Base-by-base conservation (phyloP, 2,797 vertebrate species). In the Neosilurus mollespiculum region DNA sequence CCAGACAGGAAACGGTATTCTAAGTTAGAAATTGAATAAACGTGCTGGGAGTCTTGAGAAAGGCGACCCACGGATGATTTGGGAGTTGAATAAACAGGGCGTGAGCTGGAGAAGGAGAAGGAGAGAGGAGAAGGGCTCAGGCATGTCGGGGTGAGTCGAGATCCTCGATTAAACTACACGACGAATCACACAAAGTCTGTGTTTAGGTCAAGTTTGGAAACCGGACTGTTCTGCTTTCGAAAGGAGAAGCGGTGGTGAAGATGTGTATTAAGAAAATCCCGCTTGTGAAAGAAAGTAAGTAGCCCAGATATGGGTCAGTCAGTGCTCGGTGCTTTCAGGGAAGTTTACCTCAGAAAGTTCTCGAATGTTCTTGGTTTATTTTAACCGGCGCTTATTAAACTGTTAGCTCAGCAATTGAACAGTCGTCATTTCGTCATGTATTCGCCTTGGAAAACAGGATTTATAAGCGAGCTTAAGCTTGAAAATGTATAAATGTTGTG, bases 251-350 rank as follows among this genome's bases (percentile, higher is more conserved):
- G 43, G 26, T 67, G 8, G 14, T 4, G 73, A 56, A 80, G 85
- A 84, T 43, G 12, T n/a, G 64, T 59, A 67, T 62, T 78, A 70
- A 77, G 54, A 37, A 30, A 56, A 69, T 70, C 34, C 64, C 9
- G 8, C 79, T 43, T 30, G 71, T 34, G 78, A 79, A 85, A 82
- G 87, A 79, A 85, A 82, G 87, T 81, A 84, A 78, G 87, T 85
- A 82, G 59, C 3, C 43, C 22, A 8, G 76, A 56, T 79, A 26
- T 43, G 43, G 43, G 43, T 59, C 43, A 16, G 56, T 66, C 51
- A 34, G 53, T 43, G 24, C 62, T 61, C 4, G 43, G 43, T 8
- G 43, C 43, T 51, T 4, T 20, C 51, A 67, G 62, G 83, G 72
- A 84, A 87, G 78, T 87, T 87, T 85, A 73, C 20, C 0, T 59